Conservation (phyloP, 2,888 invertebrate genomes). For the Tenthredo amoena region DNA sequence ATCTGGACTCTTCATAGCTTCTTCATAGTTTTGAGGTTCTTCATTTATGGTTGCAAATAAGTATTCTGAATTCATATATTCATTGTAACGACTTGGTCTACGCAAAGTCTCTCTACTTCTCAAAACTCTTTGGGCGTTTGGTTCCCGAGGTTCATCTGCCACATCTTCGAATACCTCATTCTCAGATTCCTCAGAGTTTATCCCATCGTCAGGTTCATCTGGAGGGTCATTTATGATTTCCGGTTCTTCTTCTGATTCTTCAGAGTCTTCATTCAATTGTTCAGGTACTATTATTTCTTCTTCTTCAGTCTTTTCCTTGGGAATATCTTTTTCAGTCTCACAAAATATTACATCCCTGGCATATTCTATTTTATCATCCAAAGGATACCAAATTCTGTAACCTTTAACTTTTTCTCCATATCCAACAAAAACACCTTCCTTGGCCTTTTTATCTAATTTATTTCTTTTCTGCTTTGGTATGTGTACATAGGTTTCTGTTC, state of each 20-base stretch:
- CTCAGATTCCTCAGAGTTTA: not conserved
- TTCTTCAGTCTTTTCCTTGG: not conserved
- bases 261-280: not conserved
- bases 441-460: constrained; percentile 57
- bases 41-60: not conserved
- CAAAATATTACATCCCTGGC: constrained; percentile 57
- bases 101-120: not conserved
- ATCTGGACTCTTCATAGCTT: constrained; percentile 41
- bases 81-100: constrained; percentile 23
- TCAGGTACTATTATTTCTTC: not conserved
- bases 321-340: too few species aligned
- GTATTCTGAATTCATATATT: not conserved
- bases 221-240: not conserved
- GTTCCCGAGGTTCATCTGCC: not conserved
- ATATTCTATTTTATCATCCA: constrained; percentile 53
- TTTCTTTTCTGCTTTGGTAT: constrained; percentile 56
- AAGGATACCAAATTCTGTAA: constrained; percentile 56
- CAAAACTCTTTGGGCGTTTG: not conserved
- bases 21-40: constrained; percentile 42
- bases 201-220: too few species aligned
- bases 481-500: constrained; percentile 56
- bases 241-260: not conserved
- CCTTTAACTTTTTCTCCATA: constrained; percentile 58
- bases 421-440: constrained; percentile 55
- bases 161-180: not conserved